These are phyloP conservation scores for Rhea pennata DNA, from an alignment of 2,113 vertebrate species.

Conservation along the genomic window DNA sequence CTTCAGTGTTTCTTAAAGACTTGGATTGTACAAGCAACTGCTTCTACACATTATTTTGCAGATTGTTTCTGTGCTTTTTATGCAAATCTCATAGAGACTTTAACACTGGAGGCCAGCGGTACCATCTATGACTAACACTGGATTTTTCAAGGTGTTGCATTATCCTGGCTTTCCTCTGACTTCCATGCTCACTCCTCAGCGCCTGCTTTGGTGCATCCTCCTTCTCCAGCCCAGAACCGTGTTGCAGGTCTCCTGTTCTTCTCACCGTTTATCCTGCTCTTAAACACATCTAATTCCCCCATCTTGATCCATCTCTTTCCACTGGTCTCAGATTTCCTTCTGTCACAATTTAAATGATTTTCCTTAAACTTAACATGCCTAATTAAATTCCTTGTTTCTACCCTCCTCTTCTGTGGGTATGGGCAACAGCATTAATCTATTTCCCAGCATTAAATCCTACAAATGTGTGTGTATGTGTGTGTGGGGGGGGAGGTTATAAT, in stretches of 20 bases:
- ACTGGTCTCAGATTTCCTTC: background rate
- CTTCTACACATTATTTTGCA: background rate
- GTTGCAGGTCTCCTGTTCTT: background rate
- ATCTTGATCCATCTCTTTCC: background rate
- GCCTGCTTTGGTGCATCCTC: background rate
- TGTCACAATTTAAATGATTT: background rate
- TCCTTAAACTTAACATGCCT: background rate
- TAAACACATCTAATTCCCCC: background rate
- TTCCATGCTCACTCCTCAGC: accelerated
- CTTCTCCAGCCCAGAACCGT: background rate
- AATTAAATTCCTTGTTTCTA: background rate
- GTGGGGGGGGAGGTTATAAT: background rate
- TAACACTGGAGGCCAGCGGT: background rate
- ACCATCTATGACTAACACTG: background rate
- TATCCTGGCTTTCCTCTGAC: background rate
- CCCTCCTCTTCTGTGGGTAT: background rate
- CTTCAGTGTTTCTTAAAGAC: background rate
- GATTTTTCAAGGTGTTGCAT: background rate
- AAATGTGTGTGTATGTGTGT: background rate
- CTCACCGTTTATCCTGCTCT: background rate
- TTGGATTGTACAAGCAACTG: background rate
- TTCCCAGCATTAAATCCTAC: background rate
- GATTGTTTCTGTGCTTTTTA: background rate
- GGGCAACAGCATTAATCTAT: background rate
- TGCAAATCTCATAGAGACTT: background rate